Conservation (phyloP, 2,113 vertebrate genomes). For the Zosterops borbonicus region DNA sequence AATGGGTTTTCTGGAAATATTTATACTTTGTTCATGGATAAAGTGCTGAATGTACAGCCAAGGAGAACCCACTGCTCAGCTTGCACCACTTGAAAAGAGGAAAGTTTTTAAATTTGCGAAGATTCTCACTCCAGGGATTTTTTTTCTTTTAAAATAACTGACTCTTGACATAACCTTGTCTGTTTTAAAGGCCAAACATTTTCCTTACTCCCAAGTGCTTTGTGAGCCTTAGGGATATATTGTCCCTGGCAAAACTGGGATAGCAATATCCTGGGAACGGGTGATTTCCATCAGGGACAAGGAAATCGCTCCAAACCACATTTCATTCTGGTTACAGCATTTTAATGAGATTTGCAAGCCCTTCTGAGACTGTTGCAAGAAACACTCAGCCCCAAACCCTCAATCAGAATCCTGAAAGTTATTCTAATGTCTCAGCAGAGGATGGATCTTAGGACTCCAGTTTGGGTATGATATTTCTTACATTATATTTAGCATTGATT, state of each 20-base stretch:
- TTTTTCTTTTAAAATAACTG: conserved; percentile 30
- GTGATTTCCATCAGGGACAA: conserved; percentile 48
- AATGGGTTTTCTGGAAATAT: conserved; percentile 60
- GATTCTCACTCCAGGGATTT: neutral
- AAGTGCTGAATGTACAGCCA: conserved; percentile 48
- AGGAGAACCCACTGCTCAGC: conserved; percentile 14
- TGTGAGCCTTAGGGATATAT: conserved; percentile 51
- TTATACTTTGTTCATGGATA: conserved; percentile 27
- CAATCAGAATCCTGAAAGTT: neutral
- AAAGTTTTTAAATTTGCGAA: conserved; percentile 24
- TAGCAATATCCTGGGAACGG: conserved; percentile 51
- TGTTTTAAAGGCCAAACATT: conserved; percentile 54
- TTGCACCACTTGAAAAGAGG: conserved; percentile 9
- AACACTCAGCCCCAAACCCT: neutral
- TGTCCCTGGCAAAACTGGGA: conserved; percentile 53
- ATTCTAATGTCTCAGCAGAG: neutral
- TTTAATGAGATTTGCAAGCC: conserved; percentile 47
- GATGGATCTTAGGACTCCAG: neutral
- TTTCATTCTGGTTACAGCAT: conserved; percentile 52
- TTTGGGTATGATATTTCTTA: neutral
- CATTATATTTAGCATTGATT: conserved; percentile 7
- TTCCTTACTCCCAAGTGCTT: conserved; percentile 39
- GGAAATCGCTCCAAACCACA: conserved; percentile 57
- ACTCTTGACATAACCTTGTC: conserved; percentile 54
- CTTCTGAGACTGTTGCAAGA: neutral